Base-by-base conservation (phyloP, 1,140 invertebrate species). In the Drosophila pseudoananassae region DNA sequence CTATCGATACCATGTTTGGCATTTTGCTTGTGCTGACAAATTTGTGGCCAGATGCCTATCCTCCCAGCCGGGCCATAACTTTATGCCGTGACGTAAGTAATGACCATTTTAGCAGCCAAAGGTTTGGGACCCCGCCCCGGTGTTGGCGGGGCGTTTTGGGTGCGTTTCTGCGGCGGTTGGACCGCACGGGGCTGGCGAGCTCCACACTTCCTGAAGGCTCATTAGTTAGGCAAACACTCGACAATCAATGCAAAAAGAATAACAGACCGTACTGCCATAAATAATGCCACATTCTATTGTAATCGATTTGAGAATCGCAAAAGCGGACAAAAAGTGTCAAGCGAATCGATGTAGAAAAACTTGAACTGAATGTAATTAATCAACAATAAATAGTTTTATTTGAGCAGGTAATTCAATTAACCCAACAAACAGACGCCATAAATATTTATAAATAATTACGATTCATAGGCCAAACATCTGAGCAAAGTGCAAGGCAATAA, bases 351-450 rank as follows among this genome's bases (percentile, higher is more conserved):
- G 12, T 20, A 12, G 4, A 58, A 74, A 56, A 74, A 75, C 60
- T 57, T 61, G 77, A 80, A 76, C 78, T 58, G 70, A 76, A 53
- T 53, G 73, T 69, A 84, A 84, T 84, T 84, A 84, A 87, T 84
- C 81, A 81, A 65, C 64, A 60, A 76, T 81, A 87, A 77, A 78
- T 77, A 43, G 58, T 51, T 65, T 79, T 74, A 80, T 74, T 49
- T 43, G 76, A 65, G 77, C 75, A 52, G 50, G 53, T 76, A 71
- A 78, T 75, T 82, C 57, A 58, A 63, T 73, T 71, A 54, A 45
- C 66, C 56, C 72, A 66, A 78, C 61, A 72, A 65, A 65, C 57
- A 78, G 75, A 46, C 46, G 51, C 46, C 52, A 69, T 69, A 79
- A 70, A 80, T 80, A 80, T 82, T 69, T 77, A 80, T 64, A 60